phyloP scores from a whole-genome alignment of 1,140 invertebrate species.

The Tetramorium simillimum region DNA sequence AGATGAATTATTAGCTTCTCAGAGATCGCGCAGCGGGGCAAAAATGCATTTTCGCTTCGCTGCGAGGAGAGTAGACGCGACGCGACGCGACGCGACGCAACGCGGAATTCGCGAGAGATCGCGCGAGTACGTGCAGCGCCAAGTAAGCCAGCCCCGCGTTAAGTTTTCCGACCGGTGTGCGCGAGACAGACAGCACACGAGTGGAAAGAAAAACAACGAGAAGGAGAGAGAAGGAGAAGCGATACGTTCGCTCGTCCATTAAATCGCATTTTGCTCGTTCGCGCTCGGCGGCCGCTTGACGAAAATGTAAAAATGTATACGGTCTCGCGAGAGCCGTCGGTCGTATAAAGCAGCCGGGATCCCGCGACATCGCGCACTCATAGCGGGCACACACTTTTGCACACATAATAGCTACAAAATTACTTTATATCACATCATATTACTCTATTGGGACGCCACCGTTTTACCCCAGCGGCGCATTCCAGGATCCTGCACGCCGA shows the following conservation, averaged over 20 bases:
- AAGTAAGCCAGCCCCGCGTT: not conserved
- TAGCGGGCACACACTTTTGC: constrained; percentile 4
- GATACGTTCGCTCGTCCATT: constrained; percentile 32
- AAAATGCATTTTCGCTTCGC: constrained; percentile 50
- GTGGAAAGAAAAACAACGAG: not conserved
- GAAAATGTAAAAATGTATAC: constrained; percentile 29
- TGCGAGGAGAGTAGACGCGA: not conserved
- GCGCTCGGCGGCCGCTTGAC: constrained; percentile 5
- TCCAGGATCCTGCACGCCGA: not conserved
- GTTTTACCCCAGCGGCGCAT: constrained; percentile 44
- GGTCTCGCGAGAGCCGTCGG: constrained; percentile 21
- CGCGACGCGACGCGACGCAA: not conserved
- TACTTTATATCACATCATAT: constrained; percentile 21
- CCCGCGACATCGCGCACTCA: not conserved
- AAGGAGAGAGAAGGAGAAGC: not conserved
- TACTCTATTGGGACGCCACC: constrained; percentile 41
- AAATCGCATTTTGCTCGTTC: constrained; percentile 26
- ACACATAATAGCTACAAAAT: constrained; percentile 45
- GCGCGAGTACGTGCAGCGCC: not conserved
- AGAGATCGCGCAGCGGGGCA: constrained; percentile 15
- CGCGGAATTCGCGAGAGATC: constrained; percentile 1
- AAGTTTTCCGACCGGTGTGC: not conserved
- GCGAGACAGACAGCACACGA: not conserved
- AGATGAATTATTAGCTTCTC: constrained; percentile 51
- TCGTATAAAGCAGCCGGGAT: not conserved